phyloP scores from a whole-genome alignment of 2,888 invertebrate species.

The Esperia sulphurella region DNA sequence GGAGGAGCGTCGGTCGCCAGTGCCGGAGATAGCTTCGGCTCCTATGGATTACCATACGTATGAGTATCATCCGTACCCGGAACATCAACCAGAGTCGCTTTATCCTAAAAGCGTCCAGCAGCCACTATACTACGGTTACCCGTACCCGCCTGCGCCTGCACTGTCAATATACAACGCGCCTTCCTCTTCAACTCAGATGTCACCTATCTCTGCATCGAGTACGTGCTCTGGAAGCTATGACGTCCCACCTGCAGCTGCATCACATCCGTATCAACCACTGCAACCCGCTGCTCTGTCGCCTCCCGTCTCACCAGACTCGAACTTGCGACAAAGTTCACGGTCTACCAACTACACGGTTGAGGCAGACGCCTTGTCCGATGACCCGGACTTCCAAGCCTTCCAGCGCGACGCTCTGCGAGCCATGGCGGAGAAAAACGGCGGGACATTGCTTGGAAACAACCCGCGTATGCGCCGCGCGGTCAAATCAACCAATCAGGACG shows the following conservation, averaged over 20 bases:
- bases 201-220: conserved; percentile 30
- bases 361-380: conserved; percentile 45
- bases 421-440: conserved; percentile 80
- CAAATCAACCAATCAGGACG: conserved; percentile 69
- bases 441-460: conserved; percentile 74
- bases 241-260: conserved; percentile 22
- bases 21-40: too few relatives aligned
- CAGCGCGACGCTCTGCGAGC: conserved; percentile 82
- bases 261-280: conserved; percentile 1
- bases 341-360: conserved; percentile 16
- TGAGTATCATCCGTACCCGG: too few relatives aligned
- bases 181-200: conserved; percentile 25
- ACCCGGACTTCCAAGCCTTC: conserved; percentile 83
- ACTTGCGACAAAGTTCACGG: neutral
- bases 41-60: too few relatives aligned
- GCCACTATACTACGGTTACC: conserved; percentile 10
- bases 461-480: conserved; percentile 83
- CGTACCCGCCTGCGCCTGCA: conserved; percentile 7
- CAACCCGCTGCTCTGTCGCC: conserved; percentile 27
- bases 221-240: conserved; percentile 11
- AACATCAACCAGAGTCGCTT: too few relatives aligned
- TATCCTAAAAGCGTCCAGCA: too few relatives aligned
- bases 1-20: conserved; percentile 21
- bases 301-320: conserved; percentile 12
- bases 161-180: conserved; percentile 15